Conservation (phyloP, 2,113 vertebrate species). For the Zeus faber region DNA sequence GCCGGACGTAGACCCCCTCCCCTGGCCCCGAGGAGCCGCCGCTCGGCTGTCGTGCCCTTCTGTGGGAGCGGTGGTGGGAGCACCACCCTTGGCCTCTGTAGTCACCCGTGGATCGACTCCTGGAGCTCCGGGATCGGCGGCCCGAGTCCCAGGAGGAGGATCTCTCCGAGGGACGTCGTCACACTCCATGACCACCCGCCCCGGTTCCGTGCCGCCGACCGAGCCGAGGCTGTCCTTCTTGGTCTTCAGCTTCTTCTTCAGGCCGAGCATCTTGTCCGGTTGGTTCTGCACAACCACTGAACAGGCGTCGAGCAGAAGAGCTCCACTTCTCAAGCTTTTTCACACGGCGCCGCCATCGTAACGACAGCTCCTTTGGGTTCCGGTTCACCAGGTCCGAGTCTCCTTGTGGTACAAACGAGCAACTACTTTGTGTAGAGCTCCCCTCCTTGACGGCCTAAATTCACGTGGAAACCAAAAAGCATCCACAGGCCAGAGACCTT, state of each 20-base stretch:
- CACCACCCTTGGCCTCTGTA: too few relatives aligned
- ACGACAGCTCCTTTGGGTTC: too few relatives aligned
- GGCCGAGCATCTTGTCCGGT: constrained; percentile 47
- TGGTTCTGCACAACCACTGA: not conserved
- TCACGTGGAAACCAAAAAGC: too few relatives aligned
- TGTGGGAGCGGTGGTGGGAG: too few relatives aligned
- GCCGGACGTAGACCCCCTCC: constrained; percentile 30
- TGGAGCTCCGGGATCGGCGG: not conserved
- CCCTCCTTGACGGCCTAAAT: too few relatives aligned
- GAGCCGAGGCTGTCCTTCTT: constrained; percentile 39
- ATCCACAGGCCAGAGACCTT: too few relatives aligned
- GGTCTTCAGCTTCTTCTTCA: constrained; percentile 51
- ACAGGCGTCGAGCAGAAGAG: not conserved
- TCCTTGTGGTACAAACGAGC: too few relatives aligned
- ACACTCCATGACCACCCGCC: constrained; percentile 75
- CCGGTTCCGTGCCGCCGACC: constrained; percentile 16
- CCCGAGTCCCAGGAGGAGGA: not conserved
- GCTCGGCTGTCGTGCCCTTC: not conserved
- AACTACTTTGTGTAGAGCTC: too few relatives aligned
- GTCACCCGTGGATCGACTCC: not conserved
- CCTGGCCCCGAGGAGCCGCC: constrained; percentile 11
- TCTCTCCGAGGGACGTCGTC: constrained; percentile 71
- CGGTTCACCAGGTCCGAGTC: too few relatives aligned
- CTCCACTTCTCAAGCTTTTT: too few relatives aligned
- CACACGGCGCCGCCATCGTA: too few relatives aligned